A percentile compares a stretch with the other conserved stretches of the same genome.
These are phyloP conservation scores for Botia kubotai DNA, from an alignment of 2,797 vertebrate genomes.

Conservation along the genomic window DNA sequence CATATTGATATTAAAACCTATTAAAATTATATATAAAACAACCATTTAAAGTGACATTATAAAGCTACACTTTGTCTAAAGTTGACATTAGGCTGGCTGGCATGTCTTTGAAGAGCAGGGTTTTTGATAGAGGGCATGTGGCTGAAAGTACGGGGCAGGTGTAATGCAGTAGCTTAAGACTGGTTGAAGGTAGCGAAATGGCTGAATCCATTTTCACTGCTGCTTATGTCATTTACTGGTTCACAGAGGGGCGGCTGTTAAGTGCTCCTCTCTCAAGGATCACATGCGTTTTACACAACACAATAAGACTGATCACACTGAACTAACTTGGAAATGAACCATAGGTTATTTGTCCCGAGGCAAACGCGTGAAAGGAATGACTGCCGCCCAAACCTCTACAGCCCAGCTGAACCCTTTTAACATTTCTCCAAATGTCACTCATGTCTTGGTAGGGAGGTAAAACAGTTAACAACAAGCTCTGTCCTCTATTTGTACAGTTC, in stretches of 20 bases:
- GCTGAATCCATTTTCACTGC: not conserved
- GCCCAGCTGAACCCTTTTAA: constrained; percentile 18
- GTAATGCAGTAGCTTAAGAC: not conserved
- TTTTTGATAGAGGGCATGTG: not conserved
- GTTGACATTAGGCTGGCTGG: not conserved
- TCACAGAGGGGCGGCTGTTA: constrained; percentile 45
- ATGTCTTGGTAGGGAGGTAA: constrained; percentile 15
- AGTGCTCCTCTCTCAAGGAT: constrained; percentile 43
- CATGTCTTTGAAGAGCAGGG: not conserved
- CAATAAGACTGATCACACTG: constrained; percentile 51
- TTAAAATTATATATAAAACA: no score
- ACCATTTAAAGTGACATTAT: not conserved
- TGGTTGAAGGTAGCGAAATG: not conserved
- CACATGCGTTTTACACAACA: constrained; percentile 51
- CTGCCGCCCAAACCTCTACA: constrained; percentile 22
- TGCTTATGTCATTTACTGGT: constrained; percentile 58
- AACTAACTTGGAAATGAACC: constrained; percentile 54
- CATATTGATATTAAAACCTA: no score
- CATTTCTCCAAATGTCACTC: constrained; percentile 44
- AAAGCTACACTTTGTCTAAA: not conserved
- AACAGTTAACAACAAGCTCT: constrained; percentile 12
- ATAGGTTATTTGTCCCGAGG: constrained; percentile 44
- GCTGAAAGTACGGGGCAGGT: not conserved
- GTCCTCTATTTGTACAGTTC: not conserved
- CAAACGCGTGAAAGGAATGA: constrained; percentile 48